phyloP scores from a whole-genome alignment of 23 tunicate species.

The Aplidium turbinatum region DNA sequence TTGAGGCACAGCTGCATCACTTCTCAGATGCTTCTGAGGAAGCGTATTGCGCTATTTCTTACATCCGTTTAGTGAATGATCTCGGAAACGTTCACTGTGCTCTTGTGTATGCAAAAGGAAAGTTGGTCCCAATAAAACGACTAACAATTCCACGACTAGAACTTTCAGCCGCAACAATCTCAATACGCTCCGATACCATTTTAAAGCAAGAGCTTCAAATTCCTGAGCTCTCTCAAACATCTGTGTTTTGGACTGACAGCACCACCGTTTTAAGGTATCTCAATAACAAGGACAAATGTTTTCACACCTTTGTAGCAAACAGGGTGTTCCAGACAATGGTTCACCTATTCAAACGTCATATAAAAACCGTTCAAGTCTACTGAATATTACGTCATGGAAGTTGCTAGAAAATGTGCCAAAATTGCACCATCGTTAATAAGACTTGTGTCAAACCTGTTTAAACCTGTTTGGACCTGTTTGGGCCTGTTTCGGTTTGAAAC shows the following conservation, averaged over 20 bases:
- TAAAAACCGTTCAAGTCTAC: no score
- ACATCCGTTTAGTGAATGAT: slow-evolving; percentile 27
- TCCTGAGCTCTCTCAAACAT: not conserved
- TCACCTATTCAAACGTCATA: no score
- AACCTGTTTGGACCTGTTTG: no score
- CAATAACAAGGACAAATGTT: slow-evolving; percentile 4
- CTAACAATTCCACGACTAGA: slow-evolving; percentile 49
- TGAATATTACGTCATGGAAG: no score
- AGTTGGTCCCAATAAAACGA: slow-evolving; percentile 43
- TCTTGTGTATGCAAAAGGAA: slow-evolving; percentile 42
- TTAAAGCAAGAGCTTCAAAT: slow-evolving; percentile 32
- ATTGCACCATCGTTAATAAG: no score
- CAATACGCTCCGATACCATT: slow-evolving; percentile 10
- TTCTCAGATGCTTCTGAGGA: slow-evolving; percentile 61
- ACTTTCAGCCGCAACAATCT: slow-evolving; percentile 46
- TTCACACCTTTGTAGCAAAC: slow-evolving; percentile 66
- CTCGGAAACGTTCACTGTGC: slow-evolving; percentile 34
- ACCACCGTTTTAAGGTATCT: slow-evolving; percentile 53
- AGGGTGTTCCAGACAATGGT: no score
- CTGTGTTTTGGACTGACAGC: slow-evolving; percentile 61
- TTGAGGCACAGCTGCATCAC: slow-evolving; percentile 24
- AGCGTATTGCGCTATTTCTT: slow-evolving; percentile 56
- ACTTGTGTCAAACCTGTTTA: no score
- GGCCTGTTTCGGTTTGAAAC: no score
- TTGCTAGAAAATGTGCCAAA: no score